Percentiles rank a stretch among this genome's conserved stretches.
These are phyloP conservation scores for Reticulitermes lucifugus DNA, from an alignment of 2,888 invertebrate species.

Conservation along the genomic window DNA sequence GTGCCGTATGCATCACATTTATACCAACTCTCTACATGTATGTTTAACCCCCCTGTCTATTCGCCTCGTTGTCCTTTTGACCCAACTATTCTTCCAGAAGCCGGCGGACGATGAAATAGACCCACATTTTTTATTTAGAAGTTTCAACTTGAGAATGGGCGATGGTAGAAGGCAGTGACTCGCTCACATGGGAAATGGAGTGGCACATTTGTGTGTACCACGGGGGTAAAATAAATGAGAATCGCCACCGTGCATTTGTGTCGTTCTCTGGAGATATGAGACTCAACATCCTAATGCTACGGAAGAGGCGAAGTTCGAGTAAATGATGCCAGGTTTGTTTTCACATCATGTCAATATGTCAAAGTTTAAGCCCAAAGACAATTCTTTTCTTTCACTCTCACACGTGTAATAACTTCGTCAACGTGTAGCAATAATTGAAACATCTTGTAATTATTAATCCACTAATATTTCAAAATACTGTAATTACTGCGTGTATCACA, in stretches of 20 bases:
- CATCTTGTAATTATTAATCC: too few relatives aligned
- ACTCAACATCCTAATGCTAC: neutral
- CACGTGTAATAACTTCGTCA: too few relatives aligned
- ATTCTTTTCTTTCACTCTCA: too few relatives aligned
- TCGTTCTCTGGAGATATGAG: slow-evolving; percentile 22
- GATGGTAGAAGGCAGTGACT: neutral
- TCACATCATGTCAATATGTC: too few relatives aligned
- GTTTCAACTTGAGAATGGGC: slow-evolving; percentile 25
- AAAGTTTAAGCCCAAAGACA: too few relatives aligned
- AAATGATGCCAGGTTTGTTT: too few relatives aligned
- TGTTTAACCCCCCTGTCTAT: neutral
- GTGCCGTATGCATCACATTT: too few relatives aligned
- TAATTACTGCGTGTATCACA: too few relatives aligned
- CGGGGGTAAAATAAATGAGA: slow-evolving; percentile 42
- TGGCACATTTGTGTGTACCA: slow-evolving; percentile 37
- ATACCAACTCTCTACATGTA: too few relatives aligned
- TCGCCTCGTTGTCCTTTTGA: slow-evolving; percentile 4
- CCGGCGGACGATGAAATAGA: neutral
- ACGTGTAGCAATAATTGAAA: too few relatives aligned
- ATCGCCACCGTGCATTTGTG: slow-evolving; percentile 13
- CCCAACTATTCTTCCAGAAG: slow-evolving; percentile 10
- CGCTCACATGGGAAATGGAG: slow-evolving; percentile 36
- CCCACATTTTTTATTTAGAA: slow-evolving; percentile 39
- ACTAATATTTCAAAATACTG: too few relatives aligned
- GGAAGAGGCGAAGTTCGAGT: too few relatives aligned